Evolutionary conservation across 1,140 invertebrate species (phyloP), one percentile per base, ranked within the genome.

Genomic region (Lepidurus arcticus): DNA sequence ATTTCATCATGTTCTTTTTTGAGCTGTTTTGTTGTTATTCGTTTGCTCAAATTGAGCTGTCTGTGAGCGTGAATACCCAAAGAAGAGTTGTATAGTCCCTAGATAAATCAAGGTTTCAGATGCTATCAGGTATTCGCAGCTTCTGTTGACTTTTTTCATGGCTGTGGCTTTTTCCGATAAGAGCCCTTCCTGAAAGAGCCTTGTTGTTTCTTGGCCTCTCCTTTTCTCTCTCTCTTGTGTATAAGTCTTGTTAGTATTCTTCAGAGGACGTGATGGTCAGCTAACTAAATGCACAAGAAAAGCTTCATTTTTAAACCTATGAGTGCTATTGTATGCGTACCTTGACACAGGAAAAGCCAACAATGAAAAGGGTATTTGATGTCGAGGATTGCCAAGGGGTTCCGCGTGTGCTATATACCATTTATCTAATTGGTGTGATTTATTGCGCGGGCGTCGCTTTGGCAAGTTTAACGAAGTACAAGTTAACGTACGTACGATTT

Each of bases 1-100:
- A 65, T 21, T 65, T 65, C 53, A 65, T 65, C 53, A 65, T 65
- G 53, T 8, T 8, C 16, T 65, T 65, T 65, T 65, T 65, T 34
- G 3, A 0, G 53, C 47, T 21, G 8, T 21, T 65, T 65, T 21
- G n/a, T 65, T 65, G 53, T 65, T 65, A 13, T 65, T 65, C 53
- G 13, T 13, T 65, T 65, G 53, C n/a, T 16, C 53, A 65, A 65
- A 65, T 65, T 65, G 53, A 65, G 53, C 53, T 65, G 53, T 65
- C 53, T 65, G 53, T 65, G n/a, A 65, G 53, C 53, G 16, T 65
- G 21, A 21, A 21, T 65, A 65, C 16, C 21, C 53, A 65, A 65
- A 65, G 53, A 21, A 13, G 6, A 16, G 34, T 34, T 34, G 53
- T 65, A 65, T 21, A n/a, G 53, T 65, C 53, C 45, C 53, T 21